Evolutionary conservation across 2,888 invertebrate genomes (phyloP), one percentile per base, ranked within the genome.

Genomic region (Pandemis corylana): DNA sequence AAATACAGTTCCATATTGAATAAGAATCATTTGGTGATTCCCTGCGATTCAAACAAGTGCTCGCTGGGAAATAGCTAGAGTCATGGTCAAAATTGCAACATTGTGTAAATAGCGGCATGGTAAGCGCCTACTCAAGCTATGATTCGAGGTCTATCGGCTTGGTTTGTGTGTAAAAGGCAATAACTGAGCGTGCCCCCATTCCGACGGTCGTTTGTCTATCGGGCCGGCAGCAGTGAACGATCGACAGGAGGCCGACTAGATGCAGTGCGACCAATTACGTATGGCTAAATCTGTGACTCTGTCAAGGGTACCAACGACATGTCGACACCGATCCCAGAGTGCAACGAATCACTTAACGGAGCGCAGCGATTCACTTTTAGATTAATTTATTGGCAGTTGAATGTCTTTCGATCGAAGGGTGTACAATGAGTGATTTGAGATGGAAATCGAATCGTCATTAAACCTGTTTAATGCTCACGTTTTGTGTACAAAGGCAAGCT

Each of bases 171-270:
- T 69, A 53, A 65, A 62, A 72, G 71, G 71, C 49, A 77, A 70
- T 67, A 70, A 76, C 68, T 66, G 71, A 71, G 78, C 73, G 76
- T 78, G 85, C 69, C 82, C 83, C 78, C 80, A 82, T 84, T 86
- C 78, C 76, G 72, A 78, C 75, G 64, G 12, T 79, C 73, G 78
- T 79, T 81, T 80, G 79, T 72, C 78, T 78, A 78, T 78, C n/a
- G 62, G 61, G 46, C 65, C 64, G 44, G 12, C 10, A 42, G 42
- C 41, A 53, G 41, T 6, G 7, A 59, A 20, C 77, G 76, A 73
- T 69, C 75, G 75, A 71, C 56, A 76, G 78, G 82, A 85, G 84
- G 86, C 82, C 84, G 79, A 79, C 85, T 71, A 78, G 81, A 81
- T 77, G 62, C 53, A 59, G 44, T 28, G 68, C 13, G 46, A 68